Conservation (phyloP, 2,797 vertebrate species). For the Nannoperca obscura region DNA sequence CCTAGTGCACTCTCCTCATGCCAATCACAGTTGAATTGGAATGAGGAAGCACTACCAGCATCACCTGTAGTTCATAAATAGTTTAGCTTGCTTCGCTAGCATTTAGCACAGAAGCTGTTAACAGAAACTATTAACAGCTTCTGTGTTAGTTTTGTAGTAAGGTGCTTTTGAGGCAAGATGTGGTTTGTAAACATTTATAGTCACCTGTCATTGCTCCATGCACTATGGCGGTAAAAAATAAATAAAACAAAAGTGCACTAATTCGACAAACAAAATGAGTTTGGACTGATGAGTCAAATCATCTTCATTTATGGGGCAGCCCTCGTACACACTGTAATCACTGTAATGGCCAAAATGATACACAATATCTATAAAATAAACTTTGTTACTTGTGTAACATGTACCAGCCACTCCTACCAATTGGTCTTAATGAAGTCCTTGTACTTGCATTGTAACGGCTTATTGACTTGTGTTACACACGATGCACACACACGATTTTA, state of each 20-base stretch:
- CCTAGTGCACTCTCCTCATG: no score
- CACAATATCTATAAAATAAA: no score
- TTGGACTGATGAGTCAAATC: not conserved
- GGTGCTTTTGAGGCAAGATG: no score
- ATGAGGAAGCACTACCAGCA: no score
- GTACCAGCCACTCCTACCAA: not conserved
- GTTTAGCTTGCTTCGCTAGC: no score
- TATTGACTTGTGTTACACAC: constrained; percentile 45
- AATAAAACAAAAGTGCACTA: not conserved
- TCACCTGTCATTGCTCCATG: not conserved
- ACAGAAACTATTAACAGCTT: no score
- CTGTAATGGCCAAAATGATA: not conserved
- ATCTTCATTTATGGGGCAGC: not conserved
- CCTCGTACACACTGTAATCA: not conserved
- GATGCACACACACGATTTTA: not conserved
- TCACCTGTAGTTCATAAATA: no score
- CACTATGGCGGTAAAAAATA: not conserved
- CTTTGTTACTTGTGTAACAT: constrained; percentile 7
- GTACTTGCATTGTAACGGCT: constrained; percentile 14
- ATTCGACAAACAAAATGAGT: not conserved
- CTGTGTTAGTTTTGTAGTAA: no score
- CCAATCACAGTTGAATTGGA: no score
- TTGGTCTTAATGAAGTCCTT: constrained; percentile 3
- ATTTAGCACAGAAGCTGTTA: no score
- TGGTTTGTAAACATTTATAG: no score